Evolutionary conservation across 2,113 vertebrate species (phyloP).

Genomic region (Nesogale talazaci): DNA sequence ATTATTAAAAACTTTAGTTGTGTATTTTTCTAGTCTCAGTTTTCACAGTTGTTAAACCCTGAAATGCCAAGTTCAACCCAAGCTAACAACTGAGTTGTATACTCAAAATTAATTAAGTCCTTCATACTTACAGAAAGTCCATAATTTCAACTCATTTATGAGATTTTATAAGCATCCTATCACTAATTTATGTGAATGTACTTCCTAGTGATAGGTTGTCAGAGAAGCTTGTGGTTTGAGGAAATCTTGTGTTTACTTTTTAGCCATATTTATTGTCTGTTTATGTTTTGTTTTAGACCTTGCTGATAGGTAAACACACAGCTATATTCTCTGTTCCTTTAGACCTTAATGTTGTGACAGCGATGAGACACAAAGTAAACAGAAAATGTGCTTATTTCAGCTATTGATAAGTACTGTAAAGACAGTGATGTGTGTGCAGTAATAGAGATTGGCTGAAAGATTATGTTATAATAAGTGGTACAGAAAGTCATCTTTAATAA

Average conservation of each 20-base stretch:
- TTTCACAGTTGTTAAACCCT: neutral
- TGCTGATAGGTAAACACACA: constrained; percentile 1
- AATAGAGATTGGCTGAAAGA: neutral
- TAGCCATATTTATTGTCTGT: neutral
- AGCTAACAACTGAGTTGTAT: neutral
- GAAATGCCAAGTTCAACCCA: neutral
- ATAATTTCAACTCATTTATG: neutral
- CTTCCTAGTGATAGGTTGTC: neutral
- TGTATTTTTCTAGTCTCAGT: neutral
- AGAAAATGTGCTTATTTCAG: neutral
- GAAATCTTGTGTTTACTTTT: constrained; percentile 46
- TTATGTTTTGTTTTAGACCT: neutral
- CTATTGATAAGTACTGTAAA: neutral
- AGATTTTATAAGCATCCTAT: constrained; percentile 5
- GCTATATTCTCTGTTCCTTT: neutral
- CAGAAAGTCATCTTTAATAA: neutral
- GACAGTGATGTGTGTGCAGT: neutral
- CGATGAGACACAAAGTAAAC: neutral
- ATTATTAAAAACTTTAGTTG: constrained; percentile 26
- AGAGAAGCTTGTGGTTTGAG: constrained; percentile 6
- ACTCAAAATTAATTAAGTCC: neutral
- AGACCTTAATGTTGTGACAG: neutral
- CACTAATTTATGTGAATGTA: constrained; percentile 8
- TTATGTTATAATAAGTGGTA: neutral
- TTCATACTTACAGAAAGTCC: neutral